phyloP scores from a whole-genome alignment of 1,140 invertebrate species.

The Protaetia brevitarsis region DNA sequence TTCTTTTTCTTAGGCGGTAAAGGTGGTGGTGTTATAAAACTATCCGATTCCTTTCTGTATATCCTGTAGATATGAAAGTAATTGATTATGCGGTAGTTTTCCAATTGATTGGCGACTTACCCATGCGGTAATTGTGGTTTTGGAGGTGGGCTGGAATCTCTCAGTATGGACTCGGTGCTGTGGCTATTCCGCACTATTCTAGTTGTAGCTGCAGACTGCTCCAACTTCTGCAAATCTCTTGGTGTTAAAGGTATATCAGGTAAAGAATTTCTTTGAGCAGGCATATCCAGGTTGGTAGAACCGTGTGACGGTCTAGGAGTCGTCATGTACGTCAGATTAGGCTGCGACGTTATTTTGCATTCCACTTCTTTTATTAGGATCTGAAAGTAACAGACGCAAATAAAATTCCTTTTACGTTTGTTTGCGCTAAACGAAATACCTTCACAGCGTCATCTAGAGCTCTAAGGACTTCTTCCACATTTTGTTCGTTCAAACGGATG shows the following conservation, averaged over 20 bases:
- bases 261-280: constrained; percentile 62
- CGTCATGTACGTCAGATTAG: constrained; percentile 45
- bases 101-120: too few species aligned
- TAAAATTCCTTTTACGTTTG: too few species aligned
- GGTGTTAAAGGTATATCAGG: constrained; percentile 82
- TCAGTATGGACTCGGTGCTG: constrained; percentile 66
- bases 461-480: constrained; percentile 75
- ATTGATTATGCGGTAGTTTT: too few species aligned
- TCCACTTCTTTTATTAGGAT: constrained; percentile 63
- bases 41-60: constrained; percentile 33
- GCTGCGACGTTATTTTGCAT: constrained; percentile 60
- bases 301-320: constrained; percentile 43
- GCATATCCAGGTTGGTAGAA: constrained; percentile 39
- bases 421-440: too few species aligned
- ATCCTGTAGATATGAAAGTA: too few species aligned
- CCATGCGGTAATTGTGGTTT: constrained; percentile 81
- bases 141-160: constrained; percentile 70
- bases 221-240: constrained; percentile 64
- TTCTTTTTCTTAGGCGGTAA: constrained; percentile 71
- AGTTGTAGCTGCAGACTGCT: constrained; percentile 54
- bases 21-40: constrained; percentile 58
- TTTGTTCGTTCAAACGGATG: constrained; percentile 62
- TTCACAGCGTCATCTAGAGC: constrained; percentile 77
- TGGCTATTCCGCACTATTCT: constrained; percentile 63
- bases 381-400: too few species aligned